Evolutionary conservation across 2,797 vertebrate genomes (phyloP), one percentile per base, ranked within the genome.

Genomic region (Amphiprion clarkii): DNA sequence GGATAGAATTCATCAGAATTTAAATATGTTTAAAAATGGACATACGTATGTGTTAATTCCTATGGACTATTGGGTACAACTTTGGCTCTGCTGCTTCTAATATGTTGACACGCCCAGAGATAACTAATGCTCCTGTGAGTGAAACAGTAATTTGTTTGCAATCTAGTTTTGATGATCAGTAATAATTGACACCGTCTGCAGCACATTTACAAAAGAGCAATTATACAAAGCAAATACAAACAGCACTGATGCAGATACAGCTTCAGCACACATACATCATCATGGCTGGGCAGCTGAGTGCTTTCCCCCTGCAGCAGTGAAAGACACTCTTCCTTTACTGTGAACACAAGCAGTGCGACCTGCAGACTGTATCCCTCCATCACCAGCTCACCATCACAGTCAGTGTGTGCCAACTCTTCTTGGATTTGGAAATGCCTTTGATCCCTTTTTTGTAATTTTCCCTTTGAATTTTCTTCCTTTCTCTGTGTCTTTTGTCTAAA

Each of bases 191-290:
- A 31, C n/a, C 11, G 36, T 42, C 6, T 29, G 23, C 44, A 51
- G 0, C 3, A 61, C 29, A 39, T 27, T 67, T 27, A 54, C 27
- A 61, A 61, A 31, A 31, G 13, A 44, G 58, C 16, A 55, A 52
- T 31, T 29, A 40, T 10, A 40, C 7, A 55, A 39, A 67, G 23
- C 2, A 53, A 53, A 57, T 9, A 42, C n/a, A 29, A 54, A 57
- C n/a, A 42, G 54, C 36, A n/a, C 48, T 21, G 59, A 49, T 40
- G 44, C 2, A 64, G 48, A 48, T 23, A 40, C 5, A 63, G 80
- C 80, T 81, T 76, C 83, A 80, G 74, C 83, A 85, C 25, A 88
- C 79, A 73, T 80, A 78, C 83, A 88, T 84, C 81, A 78, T 80
- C 81, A 80, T 82, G 69, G 51, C 71, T 57, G 69, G 65, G 54